These are phyloP conservation scores for Atlantisia rogersi DNA, from an alignment of 2,113 vertebrate genomes.

Conservation along the genomic window DNA sequence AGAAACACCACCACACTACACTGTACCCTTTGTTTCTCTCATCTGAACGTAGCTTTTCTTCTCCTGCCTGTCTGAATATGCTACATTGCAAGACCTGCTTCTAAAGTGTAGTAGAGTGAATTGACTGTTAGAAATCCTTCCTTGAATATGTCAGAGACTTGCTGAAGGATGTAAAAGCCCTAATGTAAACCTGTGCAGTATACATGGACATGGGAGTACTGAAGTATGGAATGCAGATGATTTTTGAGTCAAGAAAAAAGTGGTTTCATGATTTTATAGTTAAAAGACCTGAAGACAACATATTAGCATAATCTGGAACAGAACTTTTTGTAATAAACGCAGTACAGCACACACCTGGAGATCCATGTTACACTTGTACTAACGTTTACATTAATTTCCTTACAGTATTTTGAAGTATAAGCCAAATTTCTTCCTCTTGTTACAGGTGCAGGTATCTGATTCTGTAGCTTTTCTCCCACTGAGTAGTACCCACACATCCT, in stretches of 20 bases:
- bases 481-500: background rate
- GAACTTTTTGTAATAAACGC: no score
- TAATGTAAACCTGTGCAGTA: background rate
- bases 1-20: background rate
- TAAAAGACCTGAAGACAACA: background rate
- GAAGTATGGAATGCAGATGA: background rate
- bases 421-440: background rate
- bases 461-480: background rate
- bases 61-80: background rate
- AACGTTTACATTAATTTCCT: no score
- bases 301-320: background rate
- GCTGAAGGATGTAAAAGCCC: background rate
- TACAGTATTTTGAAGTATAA: background rate
- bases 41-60: background rate
- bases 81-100: background rate
- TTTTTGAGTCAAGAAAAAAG: background rate
- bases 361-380: no score
- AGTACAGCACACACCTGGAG: no score
- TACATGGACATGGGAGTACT: background rate
- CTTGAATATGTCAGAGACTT: background rate
- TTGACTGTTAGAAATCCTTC: background rate
- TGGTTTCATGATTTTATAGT: background rate
- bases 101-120: background rate
- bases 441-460: background rate
- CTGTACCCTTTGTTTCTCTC: background rate